Evolutionary conservation across 2,888 invertebrate species (phyloP), one percentile per base, ranked within the genome.

Genomic region (Drosophila lacicola): DNA sequence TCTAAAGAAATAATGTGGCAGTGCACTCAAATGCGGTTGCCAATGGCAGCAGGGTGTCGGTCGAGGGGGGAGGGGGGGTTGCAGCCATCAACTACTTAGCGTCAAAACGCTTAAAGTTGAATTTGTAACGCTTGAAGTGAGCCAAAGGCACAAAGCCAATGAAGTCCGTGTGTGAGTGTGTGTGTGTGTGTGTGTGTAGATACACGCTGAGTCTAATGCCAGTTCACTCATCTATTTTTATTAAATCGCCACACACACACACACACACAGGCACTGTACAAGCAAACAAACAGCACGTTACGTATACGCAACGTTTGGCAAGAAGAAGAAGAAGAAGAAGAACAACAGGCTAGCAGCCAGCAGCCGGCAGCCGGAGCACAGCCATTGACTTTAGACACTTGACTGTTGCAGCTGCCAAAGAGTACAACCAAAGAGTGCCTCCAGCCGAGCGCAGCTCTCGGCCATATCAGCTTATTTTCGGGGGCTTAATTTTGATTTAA

Each of bases 91-190:
- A 86, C 83, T 78, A 85, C 85, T 85, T 88, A 88, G 78, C 85
- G 87, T 85, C 85, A 88, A 75, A 85, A 88, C 83, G 85, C 79
- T 85, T 85, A 86, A 88, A 85, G 87, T 88, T 86, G 68, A 83
- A 85, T 85, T 85, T 85, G 84, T 82, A 85, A 85, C 86, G 84
- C 84, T 84, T 73, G 83, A 88, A 84, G 80, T 82, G 71, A 73
- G 80, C 70, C 73, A 71, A 78, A 62, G 74, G 72, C 80, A 74
- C 85, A 80, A 85, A 85, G 80, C 83, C 83, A 88, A 84, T 82
- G 78, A 78, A 82, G 88, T 74, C 53, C 49, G 10, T 62, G 61
- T 39, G 17, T 42, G 45, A 36, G 33, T 42, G 47, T 42, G 42
- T 47, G n/a, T 6, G 37, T 57, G 21, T 45, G 37, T 50, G 36